These are phyloP conservation scores for Spilarctia lutea DNA, from an alignment of 2,888 invertebrate genomes.

Conservation along the genomic window DNA sequence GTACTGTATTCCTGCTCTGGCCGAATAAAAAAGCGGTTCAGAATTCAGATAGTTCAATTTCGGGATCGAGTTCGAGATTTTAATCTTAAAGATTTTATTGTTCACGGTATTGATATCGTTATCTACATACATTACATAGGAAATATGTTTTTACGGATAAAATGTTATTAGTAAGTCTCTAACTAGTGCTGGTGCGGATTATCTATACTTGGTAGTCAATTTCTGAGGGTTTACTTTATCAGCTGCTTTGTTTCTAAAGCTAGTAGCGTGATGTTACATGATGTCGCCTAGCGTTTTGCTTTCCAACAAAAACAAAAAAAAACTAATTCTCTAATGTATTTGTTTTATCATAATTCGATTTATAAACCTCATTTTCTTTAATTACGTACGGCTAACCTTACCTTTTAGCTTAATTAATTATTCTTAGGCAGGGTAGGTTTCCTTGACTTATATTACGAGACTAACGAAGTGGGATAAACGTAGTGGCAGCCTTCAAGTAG, in stretches of 20 bases:
- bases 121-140: not conserved
- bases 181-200: not conserved
- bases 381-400: slow-evolving; percentile 29
- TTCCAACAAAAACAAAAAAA: not conserved
- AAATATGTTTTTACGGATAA: not conserved
- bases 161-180: not conserved
- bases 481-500: slow-evolving; percentile 69
- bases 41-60: not conserved
- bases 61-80: not conserved
- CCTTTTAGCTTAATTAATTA: slow-evolving; percentile 43
- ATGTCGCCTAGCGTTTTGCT: not conserved
- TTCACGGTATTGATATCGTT: not conserved
- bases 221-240: too few relatives aligned
- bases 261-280: too few relatives aligned
- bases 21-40: not conserved
- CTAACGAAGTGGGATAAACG: slow-evolving; percentile 72
- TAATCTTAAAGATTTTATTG: not conserved
- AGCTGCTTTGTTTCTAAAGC: too few relatives aligned
- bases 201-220: not conserved
- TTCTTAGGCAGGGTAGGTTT: slow-evolving; percentile 39
- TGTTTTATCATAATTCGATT: not conserved
- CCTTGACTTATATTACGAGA: slow-evolving; percentile 67
- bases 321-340: not conserved
- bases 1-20: not conserved
- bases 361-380: not conserved